Evolutionary conservation across 2,797 vertebrate genomes (phyloP), one percentile per base, ranked within the genome.

Genomic region (Semotilus atromaculatus): DNA sequence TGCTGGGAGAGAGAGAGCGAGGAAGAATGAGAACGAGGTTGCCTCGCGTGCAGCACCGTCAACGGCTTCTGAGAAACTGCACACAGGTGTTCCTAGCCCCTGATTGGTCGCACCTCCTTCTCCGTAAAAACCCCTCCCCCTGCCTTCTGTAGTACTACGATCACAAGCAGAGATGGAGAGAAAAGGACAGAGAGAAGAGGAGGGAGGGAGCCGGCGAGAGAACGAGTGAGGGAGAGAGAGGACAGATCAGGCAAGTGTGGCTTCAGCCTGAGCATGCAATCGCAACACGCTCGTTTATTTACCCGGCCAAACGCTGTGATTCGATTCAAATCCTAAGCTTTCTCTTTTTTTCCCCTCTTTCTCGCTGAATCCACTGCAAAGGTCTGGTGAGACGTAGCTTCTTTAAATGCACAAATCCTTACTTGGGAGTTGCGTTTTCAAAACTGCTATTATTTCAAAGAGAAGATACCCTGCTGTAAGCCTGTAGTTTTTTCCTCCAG

Each of bases 71-170:
- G 73, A 87, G 85, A 86, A 74, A 81, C 89, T 86, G 87, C 89
- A 91, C 86, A 72, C 88, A 90, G 91, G 89, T 85, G 89, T 88
- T 87, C 88, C 91, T 70, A 89, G 89, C 80, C 89, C 26, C 75
- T 67, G 92, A 95, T 95, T 95, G 94, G 95, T 95, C 94, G 94
- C 95, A 94, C 95, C 95, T 94, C 92, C 92, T 84, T 81, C 82
- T 85, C 23, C 67, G 87, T 80, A 70, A 82, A 84, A 86, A 86
- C 87, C 87, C 93, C 92, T 87, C 92, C 92, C 79, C 89, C 89
- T 70, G 45, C 86, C 89, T 87, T 89, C 90, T 89, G 88, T 90
- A 89, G 89, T 91, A 90, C 85, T 88, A 91, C 86, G 80, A 90
- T 88, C 83, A 84, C 71, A 34, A 89, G 81, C 74, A 53, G 84